Percentiles rank a stretch among this genome's conserved stretches.
These are phyloP conservation scores for Epizoanthus stellaris DNA, from an alignment of 92 coral and sea anemone species.

Conservation along the genomic window DNA sequence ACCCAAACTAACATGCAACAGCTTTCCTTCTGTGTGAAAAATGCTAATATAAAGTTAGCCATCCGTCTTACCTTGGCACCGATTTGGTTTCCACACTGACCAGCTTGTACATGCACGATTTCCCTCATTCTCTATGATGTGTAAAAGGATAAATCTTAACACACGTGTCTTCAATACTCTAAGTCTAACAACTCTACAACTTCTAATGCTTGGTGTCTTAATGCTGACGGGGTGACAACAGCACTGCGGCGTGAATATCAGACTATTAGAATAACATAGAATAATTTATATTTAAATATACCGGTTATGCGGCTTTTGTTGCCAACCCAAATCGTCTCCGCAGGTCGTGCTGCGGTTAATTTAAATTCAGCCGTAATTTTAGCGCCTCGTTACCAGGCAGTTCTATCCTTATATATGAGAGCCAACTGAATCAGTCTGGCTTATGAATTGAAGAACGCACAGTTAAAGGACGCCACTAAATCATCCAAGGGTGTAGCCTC, in stretches of 20 bases:
- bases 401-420: neutral
- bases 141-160: neutral
- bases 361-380: neutral
- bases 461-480: neutral
- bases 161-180: neutral
- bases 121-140: slow-evolving; percentile 72
- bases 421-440: neutral
- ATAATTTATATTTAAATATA: slow-evolving; percentile 31
- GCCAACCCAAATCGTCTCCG: neutral
- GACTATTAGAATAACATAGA: slow-evolving; percentile 26
- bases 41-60: neutral
- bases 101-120: slow-evolving; percentile 91
- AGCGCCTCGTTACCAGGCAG: neutral
- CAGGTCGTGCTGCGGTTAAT: neutral
- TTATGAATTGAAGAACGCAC: neutral
- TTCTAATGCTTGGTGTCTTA: neutral
- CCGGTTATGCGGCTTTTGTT: slow-evolving; percentile 3
- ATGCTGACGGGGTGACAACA: slow-evolving; percentile 16
- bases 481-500: neutral
- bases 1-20: neutral
- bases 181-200: neutral
- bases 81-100: slow-evolving; percentile 96
- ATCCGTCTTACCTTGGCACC: slow-evolving; percentile 82
- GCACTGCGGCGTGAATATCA: slow-evolving; percentile 33
- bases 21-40: neutral